A percentile compares a stretch with the other conserved stretches of the same genome.
phyloP scores from a whole-genome alignment of 2,797 vertebrate genomes.

The Chelidonichthys spinosus region DNA sequence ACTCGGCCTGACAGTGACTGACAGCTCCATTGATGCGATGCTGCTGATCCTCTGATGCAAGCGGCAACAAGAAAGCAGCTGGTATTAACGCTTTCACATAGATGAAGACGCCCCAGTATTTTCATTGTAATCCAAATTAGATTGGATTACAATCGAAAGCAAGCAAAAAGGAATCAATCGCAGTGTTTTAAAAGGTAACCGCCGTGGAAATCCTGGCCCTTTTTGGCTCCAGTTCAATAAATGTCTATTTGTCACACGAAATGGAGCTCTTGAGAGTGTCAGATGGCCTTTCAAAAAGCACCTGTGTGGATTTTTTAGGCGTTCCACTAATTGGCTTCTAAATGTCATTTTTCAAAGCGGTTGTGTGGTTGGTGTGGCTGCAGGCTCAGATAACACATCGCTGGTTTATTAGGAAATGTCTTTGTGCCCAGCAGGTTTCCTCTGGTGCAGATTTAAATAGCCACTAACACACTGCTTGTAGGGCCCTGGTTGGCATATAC shows the following conservation, averaged over 20 bases:
- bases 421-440: constrained; percentile 47
- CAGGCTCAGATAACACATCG: constrained; percentile 44
- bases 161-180: neutral
- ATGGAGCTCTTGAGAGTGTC: constrained; percentile 7
- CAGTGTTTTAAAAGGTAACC: neutral
- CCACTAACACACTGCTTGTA: constrained; percentile 33
- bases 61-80: constrained; percentile 32
- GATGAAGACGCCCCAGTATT: neutral
- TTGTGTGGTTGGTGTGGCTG: constrained; percentile 17
- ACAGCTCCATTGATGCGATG: constrained; percentile 45
- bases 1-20: constrained; percentile 43
- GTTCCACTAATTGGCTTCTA: constrained; percentile 38
- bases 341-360: constrained; percentile 51
- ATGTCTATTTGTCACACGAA: constrained; percentile 6
- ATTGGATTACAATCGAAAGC: neutral
- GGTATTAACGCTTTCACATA: constrained; percentile 10
- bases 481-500: constrained; percentile 58
- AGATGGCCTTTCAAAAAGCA: constrained; percentile 40
- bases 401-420: constrained; percentile 57
- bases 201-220: neutral
- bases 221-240: neutral
- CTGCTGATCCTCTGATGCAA: constrained; percentile 39
- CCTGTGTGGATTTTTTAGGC: constrained; percentile 20
- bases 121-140: neutral
- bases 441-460: constrained; percentile 54